Evolutionary conservation across 2,888 invertebrate species (phyloP).

Genomic region (Heterodera filipjevi): DNA sequence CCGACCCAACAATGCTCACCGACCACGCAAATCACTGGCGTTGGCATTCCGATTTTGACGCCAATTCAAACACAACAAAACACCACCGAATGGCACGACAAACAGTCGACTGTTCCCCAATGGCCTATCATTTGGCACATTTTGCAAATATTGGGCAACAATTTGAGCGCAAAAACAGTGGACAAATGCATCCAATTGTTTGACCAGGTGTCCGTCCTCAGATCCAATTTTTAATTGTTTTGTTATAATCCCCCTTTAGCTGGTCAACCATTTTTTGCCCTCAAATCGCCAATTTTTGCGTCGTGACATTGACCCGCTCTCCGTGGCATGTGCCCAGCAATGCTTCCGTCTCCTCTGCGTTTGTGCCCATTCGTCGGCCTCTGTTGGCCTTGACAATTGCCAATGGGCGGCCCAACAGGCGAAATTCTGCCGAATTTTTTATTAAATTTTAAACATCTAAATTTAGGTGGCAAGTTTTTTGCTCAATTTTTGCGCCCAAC

Average conservation of each 20-base stretch:
- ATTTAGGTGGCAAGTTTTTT: conserved; percentile 32
- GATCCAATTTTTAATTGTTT: not conserved
- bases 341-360: conserved; percentile 8
- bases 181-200: conserved; percentile 22
- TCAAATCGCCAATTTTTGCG: conserved; percentile 26
- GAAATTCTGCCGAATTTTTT: not conserved
- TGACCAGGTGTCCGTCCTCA: conserved; percentile 17
- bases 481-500: conserved; percentile 35
- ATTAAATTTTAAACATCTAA: not conserved
- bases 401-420: not conserved
- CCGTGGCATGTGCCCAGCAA: conserved; percentile 18
- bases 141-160: conserved; percentile 20
- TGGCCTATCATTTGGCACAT: conserved; percentile 27
- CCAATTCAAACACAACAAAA: not conserved
- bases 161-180: conserved; percentile 12
- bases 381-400: conserved; percentile 14
- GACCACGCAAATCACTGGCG: not conserved
- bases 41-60: not conserved
- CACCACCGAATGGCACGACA: not conserved
- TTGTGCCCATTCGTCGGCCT: conserved; percentile 14
- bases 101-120: not conserved
- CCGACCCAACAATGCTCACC: not conserved
- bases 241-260: conserved; percentile 10
- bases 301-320: not conserved
- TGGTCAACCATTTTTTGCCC: conserved; percentile 32